Base-by-base conservation (phyloP, 2,888 invertebrate genomes). In the Antheraea assamensis region DNA sequence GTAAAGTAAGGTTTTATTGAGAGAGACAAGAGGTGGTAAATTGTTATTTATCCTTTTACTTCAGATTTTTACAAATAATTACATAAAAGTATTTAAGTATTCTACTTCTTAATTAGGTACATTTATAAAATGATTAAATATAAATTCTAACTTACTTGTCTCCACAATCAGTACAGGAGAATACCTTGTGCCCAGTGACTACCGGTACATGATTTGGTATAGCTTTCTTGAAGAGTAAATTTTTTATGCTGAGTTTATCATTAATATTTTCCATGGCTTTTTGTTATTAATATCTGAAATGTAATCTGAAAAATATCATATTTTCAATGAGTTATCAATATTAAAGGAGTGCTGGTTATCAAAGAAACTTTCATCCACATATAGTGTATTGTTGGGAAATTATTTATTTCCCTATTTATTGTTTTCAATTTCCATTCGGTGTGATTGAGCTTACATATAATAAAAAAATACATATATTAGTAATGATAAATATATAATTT, bases 151-250 rank as follows among this genome's bases (percentile, higher is more conserved):
- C 92, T 91, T 90, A 95, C 95, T 93, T 94, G 83, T 95, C 95
- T 70, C 95, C 93, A 80, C 95, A 95, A 78, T 95, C 94, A 52
- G 88, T 93, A 81, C 95, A 95, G n/a, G 89, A 80, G 83, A 88
- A 95, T 66, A 93, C 82, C 81, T 89, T 90, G 76, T 90, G 83
- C n/a, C 94, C 95, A 75, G 85, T 82, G 74, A 86, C 82, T 75
- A 84, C 76, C 74, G 92, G 87, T 79, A 90, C 85, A 81, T 89
- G 87, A 77, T 89, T 92, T 70, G 93, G 91, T 74, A 90, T 84
- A 66, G 90, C 88, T 82, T 90, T 92, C 3, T 87, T 87, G 77
- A 95, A 95, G 71, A 95, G 79, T n/a, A 94, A 80, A 77, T 88
- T 90, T 82, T 93, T 93, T 52, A 93, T 86, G 71, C 89, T 90